Evolutionary conservation across 2,888 invertebrate species (phyloP), one percentile per base, ranked within the genome.

Genomic region (Chrysolina oricalcia): DNA sequence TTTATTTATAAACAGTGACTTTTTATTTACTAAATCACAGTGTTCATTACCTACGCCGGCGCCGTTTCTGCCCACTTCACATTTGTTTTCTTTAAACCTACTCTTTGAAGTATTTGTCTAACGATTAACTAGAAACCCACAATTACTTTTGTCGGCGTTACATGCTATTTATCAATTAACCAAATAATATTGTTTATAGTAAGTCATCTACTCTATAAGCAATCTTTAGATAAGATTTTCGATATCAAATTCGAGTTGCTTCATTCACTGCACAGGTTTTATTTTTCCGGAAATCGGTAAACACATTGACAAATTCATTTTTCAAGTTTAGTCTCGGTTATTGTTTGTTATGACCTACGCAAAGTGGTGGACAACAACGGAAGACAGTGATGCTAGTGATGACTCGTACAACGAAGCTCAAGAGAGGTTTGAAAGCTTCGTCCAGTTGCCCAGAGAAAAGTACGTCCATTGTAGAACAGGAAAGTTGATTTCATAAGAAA

Each of bases 401-500:
- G 64, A 65, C 41, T 9, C 21, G 43, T 17, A 19, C 11, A 43
- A n/a, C n/a, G 27, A 19, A 11, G 43, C 41, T 43, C 17, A 43
- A 19, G 64, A 65, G 21, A n/a, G n/a, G 0, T 65, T 65, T 19
- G 19, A 21, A 43, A 43, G 64, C 19, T 9, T 65, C 23, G 9
- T 10, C 43, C 41, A 19, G 43, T 43, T 65, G 19, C 64, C 64
- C 40, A 43, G 43, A 65, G 64, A 65, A 23, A 65, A 43, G 64
- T 65, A 15, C 0, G 19, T 65, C 17, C 2, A 5, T 19, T 19
- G 50, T 50, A 19, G n/a, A 19, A n/a, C 35, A 3, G 8, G 8
- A 35, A 35, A 8, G 27, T 27, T 27, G 27, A 27, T 27, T 27
- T 27, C 27, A 27, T 5, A 27, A 2, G 5, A 27, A 27, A 5